phyloP scores from a whole-genome alignment of 2,113 vertebrate genomes.

The Cyprinus carpio region DNA sequence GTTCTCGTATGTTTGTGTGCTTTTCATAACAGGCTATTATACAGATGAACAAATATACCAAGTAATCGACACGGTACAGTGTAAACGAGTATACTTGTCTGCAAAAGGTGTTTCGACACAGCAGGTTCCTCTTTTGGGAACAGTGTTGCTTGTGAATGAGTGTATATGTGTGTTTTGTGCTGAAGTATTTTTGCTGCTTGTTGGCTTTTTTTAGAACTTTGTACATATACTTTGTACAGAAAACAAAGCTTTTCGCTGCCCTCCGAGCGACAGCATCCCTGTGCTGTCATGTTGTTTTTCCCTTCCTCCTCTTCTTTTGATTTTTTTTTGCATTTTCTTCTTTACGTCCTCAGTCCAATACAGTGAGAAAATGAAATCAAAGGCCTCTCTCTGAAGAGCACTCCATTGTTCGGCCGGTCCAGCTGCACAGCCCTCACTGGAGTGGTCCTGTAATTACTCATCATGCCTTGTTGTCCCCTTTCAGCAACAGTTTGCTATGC shows the following conservation, averaged over 20 bases:
- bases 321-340: constrained; percentile 19
- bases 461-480: not conserved
- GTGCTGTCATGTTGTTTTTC: constrained; percentile 30
- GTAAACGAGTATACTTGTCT: constrained; percentile 42
- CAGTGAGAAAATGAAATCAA: constrained; percentile 35
- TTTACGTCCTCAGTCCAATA: constrained; percentile 21
- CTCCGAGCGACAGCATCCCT: constrained; percentile 31
- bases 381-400: constrained; percentile 50
- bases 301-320: constrained; percentile 4
- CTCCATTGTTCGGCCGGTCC: constrained; percentile 12
- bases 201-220: constrained; percentile 50
- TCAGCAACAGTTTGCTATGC: constrained; percentile 21
- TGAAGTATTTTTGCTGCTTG: constrained; percentile 54
- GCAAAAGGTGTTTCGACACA: constrained; percentile 34
- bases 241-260: constrained; percentile 36
- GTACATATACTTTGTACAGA: constrained; percentile 52
- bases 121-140: constrained; percentile 20
- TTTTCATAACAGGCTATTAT: constrained; percentile 52
- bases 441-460: constrained; percentile 38
- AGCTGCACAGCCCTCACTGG: constrained; percentile 13
- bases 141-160: constrained; percentile 27
- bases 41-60: constrained; percentile 52
- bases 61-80: constrained; percentile 48
- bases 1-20: constrained; percentile 57
- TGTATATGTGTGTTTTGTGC: constrained; percentile 41